Percentiles rank a stretch among this genome's conserved stretches.
Evolutionary conservation across 2,888 invertebrate genomes (phyloP).

Genomic region (Microctonus hyperodae): DNA sequence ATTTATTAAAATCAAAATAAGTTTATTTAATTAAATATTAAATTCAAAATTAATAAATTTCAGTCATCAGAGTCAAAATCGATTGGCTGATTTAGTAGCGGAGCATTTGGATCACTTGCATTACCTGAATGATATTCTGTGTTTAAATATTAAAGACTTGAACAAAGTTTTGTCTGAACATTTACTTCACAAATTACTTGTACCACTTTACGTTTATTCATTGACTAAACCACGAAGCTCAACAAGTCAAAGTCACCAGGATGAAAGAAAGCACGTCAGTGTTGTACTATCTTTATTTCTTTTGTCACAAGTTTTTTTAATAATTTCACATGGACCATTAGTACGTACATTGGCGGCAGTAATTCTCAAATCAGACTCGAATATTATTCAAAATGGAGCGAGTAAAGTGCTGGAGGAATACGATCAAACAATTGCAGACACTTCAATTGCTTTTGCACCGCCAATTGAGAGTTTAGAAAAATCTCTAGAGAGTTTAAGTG

Average conservation of each 20-base stretch:
- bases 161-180: constrained; percentile 95
- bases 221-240: constrained; percentile 66
- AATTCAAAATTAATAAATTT: constrained; percentile 49
- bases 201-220: constrained; percentile 94
- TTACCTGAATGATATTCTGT: constrained; percentile 95
- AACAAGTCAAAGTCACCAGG: constrained; percentile 52
- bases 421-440: constrained; percentile 61
- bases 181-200: constrained; percentile 87
- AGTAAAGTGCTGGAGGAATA: constrained; percentile 74
- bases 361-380: constrained; percentile 82
- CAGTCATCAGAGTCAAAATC: constrained; percentile 90
- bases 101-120: constrained; percentile 98
- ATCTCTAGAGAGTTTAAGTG: constrained; percentile 69
- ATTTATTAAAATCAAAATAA: constrained; percentile 3
- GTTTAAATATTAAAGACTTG: constrained; percentile 88
- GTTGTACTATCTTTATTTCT: constrained; percentile 91
- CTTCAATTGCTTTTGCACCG: constrained; percentile 72
- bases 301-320: constrained; percentile 93
- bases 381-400: constrained; percentile 74
- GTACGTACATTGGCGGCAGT: constrained; percentile 91
- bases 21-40: no score
- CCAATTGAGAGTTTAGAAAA: constrained; percentile 81
- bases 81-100: constrained; percentile 92
- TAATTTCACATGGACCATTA: constrained; percentile 88
- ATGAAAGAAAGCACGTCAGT: constrained; percentile 66